Base-by-base conservation (phyloP, 2,888 invertebrate species). In the Frankliniella fusca region DNA sequence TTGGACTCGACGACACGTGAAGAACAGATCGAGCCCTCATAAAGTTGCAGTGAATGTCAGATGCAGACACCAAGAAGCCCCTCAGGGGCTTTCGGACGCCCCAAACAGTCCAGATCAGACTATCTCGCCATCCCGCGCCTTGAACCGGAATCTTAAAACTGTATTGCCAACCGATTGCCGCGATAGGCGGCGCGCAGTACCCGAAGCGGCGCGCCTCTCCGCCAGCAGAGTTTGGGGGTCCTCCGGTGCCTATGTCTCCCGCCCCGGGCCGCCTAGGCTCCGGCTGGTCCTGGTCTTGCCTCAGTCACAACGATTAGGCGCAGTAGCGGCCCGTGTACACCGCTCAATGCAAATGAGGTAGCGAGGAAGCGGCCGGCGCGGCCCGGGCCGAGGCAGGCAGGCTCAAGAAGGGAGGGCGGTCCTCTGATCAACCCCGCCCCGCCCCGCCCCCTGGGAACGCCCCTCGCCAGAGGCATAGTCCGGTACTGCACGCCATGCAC, bases 311-410 rank as follows among this genome's bases (percentile, higher is more conserved):
- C 70, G 70, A 70, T 70, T 70, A 70, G 70, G 23, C 23, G 70
- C 70, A 9, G 70, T 0, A 11, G 11, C 23, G 70, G 5, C 23
- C 54, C 5, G 38, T 38, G 70, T 23, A 11, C n/a, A 70, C n/a
- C 70, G n/a, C 70, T 76, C 27, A n/a, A 76, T 76, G 70, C 70
- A 76, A 76, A 76, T 76, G 70, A 76, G 70, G 1, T 12, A 8
- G 70, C 11, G n/a, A 23, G 20, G 11, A 23, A 11, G 70, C 54
- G 54, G 54, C 23, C 9, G n/a, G n/a, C 10, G 9, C 65, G n/a
- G 18, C 3, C 20, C n/a, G 65, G 65, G 65, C 20, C n/a, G 20
- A n/a, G 65, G 2, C n/a, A n/a, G 65, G 65, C 20, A 23, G 70
- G 70, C 23, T 38, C 38, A 2, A 38, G 38, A 20, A 15, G 54